Conservation (phyloP, 2,113 vertebrate species). For the Neomonachus schauinslandi region DNA sequence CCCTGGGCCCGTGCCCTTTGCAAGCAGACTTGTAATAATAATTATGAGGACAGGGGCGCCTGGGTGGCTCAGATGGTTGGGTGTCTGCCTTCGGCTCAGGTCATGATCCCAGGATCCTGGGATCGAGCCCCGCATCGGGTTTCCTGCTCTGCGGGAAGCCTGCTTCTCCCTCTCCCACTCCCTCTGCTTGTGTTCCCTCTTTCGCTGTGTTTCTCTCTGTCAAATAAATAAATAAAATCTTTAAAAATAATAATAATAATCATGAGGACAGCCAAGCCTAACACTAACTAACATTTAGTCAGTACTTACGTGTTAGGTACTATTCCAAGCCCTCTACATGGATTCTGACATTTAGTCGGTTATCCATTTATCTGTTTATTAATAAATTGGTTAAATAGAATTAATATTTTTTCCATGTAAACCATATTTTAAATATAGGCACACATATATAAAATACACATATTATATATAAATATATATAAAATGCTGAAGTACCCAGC, state of each 20-base stretch:
- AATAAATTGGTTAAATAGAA: background rate
- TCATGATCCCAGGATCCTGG: no score
- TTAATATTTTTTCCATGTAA: background rate
- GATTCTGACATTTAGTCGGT: background rate
- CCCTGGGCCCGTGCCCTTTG: background rate
- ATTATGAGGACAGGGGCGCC: background rate
- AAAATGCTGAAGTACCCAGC: background rate
- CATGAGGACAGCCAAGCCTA: background rate
- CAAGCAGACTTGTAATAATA: background rate
- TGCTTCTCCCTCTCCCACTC: no score
- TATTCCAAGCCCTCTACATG: background rate
- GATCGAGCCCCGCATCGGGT: no score
- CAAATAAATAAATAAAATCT: no score
- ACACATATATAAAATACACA: background rate
- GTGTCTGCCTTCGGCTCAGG: no score
- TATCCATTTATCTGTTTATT: background rate
- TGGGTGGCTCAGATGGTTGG: no score
- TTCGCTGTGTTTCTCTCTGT: no score
- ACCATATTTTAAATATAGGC: background rate
- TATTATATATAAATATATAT: background rate
- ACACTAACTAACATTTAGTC: background rate
- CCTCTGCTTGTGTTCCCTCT: no score
- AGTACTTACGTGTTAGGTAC: background rate
- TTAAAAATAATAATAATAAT: background rate
- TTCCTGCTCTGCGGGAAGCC: no score